Evolutionary conservation across 2,797 vertebrate genomes (phyloP), one percentile per base, ranked within the genome.

Genomic region (Somateria mollissima): DNA sequence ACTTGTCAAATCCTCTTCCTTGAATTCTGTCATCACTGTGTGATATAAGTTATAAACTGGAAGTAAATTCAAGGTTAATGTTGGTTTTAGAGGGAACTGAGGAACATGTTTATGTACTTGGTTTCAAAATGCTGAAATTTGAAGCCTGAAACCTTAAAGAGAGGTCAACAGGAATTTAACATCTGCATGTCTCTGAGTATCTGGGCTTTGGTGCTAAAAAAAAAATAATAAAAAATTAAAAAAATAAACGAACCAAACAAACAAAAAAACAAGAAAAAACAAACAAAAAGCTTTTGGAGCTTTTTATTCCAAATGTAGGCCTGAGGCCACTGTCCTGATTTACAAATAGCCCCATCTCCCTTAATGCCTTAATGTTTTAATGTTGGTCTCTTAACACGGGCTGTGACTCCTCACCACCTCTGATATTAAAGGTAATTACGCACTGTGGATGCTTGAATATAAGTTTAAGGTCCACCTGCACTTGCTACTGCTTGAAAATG

Each of bases 21-120:
- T 89, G 61, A 85, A 90, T 94, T 92, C 84, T 94, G 78, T 94
- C 90, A 87, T 66, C 81, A 43, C 36, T 73, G 60, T 80, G 87
- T 90, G 74, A 74, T 90, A 34, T 74, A 49, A 92, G 28, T 76
- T 93, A 37, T 71, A 87, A 84, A 32, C 21, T 92, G 71, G 47
- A 90, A 96, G 76, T 17, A 91, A 94, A 71, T 74, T 49, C 47
- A 92, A 84, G 10, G 15, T 58, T 83, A 43, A 69, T 78, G 58
- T 60, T 89, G 86, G 67, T 79, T 95, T 94, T 83, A 92, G 65
- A 84, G 49, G 82, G 57, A 83, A 37, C 10, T 56, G 77, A 77
- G 54, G 65, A 90, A 87, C n/a, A 24, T 58, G 32, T 58, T 94
- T 76, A 28, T 32, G 34, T 75, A 58, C 37, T 69, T 92, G 32